Conservation (phyloP, 2,888 invertebrate species). For the Nymphalis urticae region DNA sequence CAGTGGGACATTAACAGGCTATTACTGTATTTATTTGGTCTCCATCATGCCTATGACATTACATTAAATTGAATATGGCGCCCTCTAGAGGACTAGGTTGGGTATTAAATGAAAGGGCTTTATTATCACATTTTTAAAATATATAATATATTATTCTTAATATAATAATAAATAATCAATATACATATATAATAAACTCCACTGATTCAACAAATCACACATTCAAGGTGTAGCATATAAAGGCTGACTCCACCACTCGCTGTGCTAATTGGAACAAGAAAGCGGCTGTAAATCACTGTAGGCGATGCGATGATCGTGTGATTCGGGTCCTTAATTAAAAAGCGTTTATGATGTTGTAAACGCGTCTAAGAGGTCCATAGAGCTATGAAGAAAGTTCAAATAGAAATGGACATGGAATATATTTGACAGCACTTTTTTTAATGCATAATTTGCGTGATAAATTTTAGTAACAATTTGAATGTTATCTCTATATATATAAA, state of each 20-base stretch:
- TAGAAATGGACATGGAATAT: conserved; percentile 11
- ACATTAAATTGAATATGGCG: too few species aligned
- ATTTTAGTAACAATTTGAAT: too few species aligned
- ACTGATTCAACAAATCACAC: background rate
- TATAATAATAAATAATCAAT: too few species aligned
- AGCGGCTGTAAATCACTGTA: conserved; percentile 52
- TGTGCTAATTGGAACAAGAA: conserved; percentile 62
- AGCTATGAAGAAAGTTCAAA: conserved; percentile 42
- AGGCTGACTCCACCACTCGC: conserved; percentile 23
- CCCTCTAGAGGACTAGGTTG: too few species aligned
- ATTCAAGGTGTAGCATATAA: conserved; percentile 17
- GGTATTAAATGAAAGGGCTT: too few species aligned
- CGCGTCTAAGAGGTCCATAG: conserved; percentile 62
- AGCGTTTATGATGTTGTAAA: conserved; percentile 73
- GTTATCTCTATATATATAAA: too few species aligned
- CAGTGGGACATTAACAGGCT: too few species aligned
- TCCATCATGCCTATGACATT: too few species aligned
- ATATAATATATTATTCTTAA: too few species aligned
- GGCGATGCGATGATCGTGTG: conserved; percentile 61
- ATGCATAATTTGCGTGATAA: background rate
- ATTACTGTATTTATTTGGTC: too few species aligned
- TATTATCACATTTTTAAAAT: too few species aligned
- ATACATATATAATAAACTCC: background rate
- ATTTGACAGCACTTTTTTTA: background rate
- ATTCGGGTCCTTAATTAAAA: conserved; percentile 78